phyloP scores from a whole-genome alignment of 2,888 invertebrate genomes.

The Aporophyla lueneburgensis region DNA sequence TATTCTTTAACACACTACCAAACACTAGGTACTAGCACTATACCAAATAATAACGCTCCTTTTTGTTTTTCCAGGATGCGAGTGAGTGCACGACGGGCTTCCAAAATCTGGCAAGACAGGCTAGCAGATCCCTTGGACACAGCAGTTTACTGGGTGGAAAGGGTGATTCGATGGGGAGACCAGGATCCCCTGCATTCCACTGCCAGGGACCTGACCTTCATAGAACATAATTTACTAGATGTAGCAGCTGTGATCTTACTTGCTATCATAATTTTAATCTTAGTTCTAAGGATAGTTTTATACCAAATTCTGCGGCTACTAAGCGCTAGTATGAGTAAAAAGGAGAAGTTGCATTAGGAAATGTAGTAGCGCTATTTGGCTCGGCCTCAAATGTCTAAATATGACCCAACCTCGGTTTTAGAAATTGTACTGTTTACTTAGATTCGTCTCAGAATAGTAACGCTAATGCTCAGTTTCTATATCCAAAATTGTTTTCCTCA shows the following conservation, averaged over 20 bases:
- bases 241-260: conserved; percentile 77
- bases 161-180: conserved; percentile 87
- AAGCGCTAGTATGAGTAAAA: conserved; percentile 73
- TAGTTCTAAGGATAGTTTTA: conserved; percentile 73
- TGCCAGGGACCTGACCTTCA: conserved; percentile 79
- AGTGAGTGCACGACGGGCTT: conserved; percentile 83
- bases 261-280: conserved; percentile 69
- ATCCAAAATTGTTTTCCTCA: neutral
- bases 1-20: too few relatives aligned
- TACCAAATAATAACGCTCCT: neutral
- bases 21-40: neutral
- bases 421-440: conserved; percentile 11
- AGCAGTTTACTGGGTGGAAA: conserved; percentile 91
- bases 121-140: conserved; percentile 88
- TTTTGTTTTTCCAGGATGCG: conserved; percentile 81
- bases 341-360: conserved; percentile 81
- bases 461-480: neutral
- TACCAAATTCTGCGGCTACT: conserved; percentile 73
- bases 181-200: conserved; percentile 78
- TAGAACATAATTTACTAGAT: conserved; percentile 80
- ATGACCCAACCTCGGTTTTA: conserved; percentile 22
- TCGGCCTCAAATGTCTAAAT: conserved; percentile 22
- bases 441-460: conserved; percentile 11
- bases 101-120: conserved; percentile 89
- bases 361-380: conserved; percentile 45